Conservation (phyloP, 2,113 vertebrate genomes). For the Otocyon megalotis region DNA sequence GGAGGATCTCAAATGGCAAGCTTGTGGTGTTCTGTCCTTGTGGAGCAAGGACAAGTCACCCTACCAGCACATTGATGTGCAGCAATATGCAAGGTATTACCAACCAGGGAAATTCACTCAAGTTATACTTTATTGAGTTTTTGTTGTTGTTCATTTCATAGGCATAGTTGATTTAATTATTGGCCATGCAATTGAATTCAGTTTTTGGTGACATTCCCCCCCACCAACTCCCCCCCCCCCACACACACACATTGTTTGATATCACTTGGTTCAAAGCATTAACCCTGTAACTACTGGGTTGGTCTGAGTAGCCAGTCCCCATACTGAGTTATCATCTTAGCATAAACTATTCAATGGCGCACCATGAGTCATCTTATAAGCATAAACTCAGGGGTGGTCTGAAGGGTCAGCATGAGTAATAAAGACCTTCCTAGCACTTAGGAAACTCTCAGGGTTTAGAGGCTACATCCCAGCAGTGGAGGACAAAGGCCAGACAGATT, state of each 20-base stretch:
- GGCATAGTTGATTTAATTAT: not conserved
- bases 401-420: not conserved
- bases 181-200: not conserved
- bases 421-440: not conserved
- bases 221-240: not conserved
- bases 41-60: not conserved
- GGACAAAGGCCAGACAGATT: not conserved
- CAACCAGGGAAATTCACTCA: not conserved
- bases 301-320: not conserved
- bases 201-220: not conserved
- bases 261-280: not conserved
- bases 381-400: not conserved
- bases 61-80: too few species aligned
- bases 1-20: not conserved
- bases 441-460: not conserved
- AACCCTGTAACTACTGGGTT: not conserved
- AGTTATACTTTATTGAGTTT: not conserved
- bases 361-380: not conserved
- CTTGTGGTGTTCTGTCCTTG: not conserved
- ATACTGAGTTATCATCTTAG: not conserved
- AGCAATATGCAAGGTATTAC: not conserved
- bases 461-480: not conserved
- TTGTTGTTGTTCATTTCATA: not conserved
- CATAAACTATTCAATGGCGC: not conserved
- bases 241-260: not conserved